These are phyloP conservation scores for Macropus fuliginosus DNA, from an alignment of 2,797 vertebrate genomes.

Conservation along the genomic window DNA sequence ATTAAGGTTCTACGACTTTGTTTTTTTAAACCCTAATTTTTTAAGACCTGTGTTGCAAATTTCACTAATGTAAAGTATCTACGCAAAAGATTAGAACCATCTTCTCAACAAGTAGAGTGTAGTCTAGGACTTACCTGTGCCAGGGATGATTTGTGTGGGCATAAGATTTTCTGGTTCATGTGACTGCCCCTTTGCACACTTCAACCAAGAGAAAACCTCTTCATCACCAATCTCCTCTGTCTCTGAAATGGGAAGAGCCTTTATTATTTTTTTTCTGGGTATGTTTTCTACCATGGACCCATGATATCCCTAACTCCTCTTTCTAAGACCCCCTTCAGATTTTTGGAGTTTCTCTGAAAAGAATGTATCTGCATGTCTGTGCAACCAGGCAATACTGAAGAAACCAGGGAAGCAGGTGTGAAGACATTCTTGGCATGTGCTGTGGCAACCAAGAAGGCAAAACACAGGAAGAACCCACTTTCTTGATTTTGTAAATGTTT, in stretches of 20 bases:
- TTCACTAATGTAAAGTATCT: background rate
- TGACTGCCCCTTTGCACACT: constrained; percentile 98
- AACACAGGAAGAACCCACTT: constrained; percentile 8
- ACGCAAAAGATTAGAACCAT: background rate
- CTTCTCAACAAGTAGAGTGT: background rate
- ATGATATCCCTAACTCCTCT: background rate
- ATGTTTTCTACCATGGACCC: background rate
- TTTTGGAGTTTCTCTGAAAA: background rate
- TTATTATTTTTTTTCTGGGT: constrained; percentile 31
- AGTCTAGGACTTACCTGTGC: constrained; percentile 90
- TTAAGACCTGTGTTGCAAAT: background rate
- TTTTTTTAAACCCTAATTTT: background rate
- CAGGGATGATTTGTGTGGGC: constrained; percentile 99
- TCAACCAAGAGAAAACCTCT: constrained; percentile 98
- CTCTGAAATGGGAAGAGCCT: constrained; percentile 85
- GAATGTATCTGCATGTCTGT: background rate
- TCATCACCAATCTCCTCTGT: constrained; percentile 94
- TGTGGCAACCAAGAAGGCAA: background rate
- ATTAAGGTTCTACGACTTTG: background rate
- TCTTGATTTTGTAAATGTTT: constrained; percentile 23
- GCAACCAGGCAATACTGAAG: background rate
- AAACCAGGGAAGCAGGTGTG: background rate
- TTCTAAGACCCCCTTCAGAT: background rate
- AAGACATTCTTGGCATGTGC: background rate
- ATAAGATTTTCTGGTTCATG: constrained; percentile 99